These are phyloP conservation scores for Lamellibrachia satsuma DNA, from an alignment of 2,888 invertebrate genomes.

Conservation along the genomic window DNA sequence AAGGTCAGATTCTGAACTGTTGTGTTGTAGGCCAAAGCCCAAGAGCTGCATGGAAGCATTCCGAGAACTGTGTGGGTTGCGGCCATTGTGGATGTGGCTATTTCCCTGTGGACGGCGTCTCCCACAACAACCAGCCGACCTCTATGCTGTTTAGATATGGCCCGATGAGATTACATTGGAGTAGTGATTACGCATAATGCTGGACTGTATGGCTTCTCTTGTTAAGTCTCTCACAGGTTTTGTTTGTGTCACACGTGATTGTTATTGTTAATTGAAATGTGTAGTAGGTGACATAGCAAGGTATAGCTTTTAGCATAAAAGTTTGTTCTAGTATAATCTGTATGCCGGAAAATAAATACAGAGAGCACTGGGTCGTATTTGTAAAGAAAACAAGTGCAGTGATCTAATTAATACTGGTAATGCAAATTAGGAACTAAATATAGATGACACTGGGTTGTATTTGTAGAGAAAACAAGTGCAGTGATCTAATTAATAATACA, in stretches of 20 bases:
- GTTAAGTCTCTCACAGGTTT: neutral
- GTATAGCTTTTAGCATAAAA: neutral
- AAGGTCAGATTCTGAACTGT: neutral
- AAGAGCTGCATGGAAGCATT: neutral
- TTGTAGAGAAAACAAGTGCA: too few relatives aligned
- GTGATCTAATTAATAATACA: too few relatives aligned
- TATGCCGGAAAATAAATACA: too few relatives aligned
- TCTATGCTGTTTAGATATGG: neutral
- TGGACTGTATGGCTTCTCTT: neutral
- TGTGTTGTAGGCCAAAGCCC: neutral
- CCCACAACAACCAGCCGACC: neutral
- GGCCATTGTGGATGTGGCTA: constrained; percentile 1
- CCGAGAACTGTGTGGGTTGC: neutral
- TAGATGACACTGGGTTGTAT: too few relatives aligned
- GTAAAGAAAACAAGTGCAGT: too few relatives aligned
- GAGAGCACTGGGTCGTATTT: too few relatives aligned
- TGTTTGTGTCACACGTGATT: neutral
- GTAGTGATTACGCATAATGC: neutral
- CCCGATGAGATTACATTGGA: neutral
- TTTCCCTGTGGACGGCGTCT: neutral
- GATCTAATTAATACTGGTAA: too few relatives aligned
- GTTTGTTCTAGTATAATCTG: neutral
- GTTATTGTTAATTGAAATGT: neutral
- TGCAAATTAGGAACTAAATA: too few relatives aligned
- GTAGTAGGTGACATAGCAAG: neutral